Conservation (phyloP, 30 jellyfish, hydroid and myxozoan genomes). For the Sanderia malayensis region DNA sequence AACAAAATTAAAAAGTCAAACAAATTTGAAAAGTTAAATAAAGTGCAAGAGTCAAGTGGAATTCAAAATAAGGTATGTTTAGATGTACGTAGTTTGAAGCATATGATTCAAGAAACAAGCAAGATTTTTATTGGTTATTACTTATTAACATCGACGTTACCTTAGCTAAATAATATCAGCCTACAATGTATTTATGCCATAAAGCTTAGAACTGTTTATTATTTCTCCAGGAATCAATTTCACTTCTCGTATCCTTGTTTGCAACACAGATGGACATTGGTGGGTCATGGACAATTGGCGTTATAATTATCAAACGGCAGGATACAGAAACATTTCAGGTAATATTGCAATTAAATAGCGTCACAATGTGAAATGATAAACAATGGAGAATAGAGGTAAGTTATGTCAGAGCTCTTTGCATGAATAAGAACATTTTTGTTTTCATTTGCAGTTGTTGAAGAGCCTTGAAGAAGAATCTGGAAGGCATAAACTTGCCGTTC, state of each 20-base stretch:
- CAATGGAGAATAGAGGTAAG: background rate
- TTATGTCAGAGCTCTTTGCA: background rate
- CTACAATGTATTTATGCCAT: background rate
- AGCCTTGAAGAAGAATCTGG: conserved; percentile 33
- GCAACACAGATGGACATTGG: conserved; percentile 33
- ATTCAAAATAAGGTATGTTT: background rate
- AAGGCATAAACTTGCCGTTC: conserved; percentile 17
- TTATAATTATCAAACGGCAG: conserved; percentile 11
- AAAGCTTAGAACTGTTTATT: background rate
- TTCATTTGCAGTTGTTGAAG: conserved; percentile 2
- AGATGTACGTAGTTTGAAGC: background rate
- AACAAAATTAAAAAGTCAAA: no score
- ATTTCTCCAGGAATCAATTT: conserved; percentile 15
- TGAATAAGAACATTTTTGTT: background rate
- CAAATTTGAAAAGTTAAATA: no score
- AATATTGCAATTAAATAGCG: background rate
- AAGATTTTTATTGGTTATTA: background rate
- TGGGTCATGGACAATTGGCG: conserved; percentile 49
- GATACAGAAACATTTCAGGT: conserved; percentile 39
- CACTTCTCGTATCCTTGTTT: conserved; percentile 13
- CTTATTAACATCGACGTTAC: background rate
- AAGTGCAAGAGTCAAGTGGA: no score
- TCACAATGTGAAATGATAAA: background rate
- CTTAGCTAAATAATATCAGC: background rate
- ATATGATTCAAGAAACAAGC: background rate